Conservation (phyloP, 92 coral and sea anemone species). For the Paramuricea clavata region DNA sequence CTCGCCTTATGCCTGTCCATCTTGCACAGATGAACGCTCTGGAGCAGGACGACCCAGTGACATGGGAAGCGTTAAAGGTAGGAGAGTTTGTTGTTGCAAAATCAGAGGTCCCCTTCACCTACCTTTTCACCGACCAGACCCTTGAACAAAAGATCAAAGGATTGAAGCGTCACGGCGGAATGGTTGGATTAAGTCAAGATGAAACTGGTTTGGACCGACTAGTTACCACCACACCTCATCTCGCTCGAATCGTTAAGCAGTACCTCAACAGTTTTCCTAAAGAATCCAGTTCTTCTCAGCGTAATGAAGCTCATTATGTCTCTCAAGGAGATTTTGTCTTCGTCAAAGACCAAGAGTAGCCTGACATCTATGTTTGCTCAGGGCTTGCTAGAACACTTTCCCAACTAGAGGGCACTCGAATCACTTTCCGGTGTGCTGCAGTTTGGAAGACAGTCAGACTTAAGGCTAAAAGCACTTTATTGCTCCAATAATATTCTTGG, state of each 20-base stretch:
- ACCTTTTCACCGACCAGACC: background rate
- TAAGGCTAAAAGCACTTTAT: background rate
- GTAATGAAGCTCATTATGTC: conserved; percentile 23
- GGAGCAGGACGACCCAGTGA: background rate
- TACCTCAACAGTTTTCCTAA: conserved; percentile 22
- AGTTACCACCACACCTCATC: conserved; percentile 50
- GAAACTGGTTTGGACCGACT: conserved; percentile 46
- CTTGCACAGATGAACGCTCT: conserved; percentile 1
- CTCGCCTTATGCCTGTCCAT: conserved; percentile 9
- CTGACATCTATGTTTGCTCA: conserved; percentile 19
- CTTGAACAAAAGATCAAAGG: conserved; percentile 50
- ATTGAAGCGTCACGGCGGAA: conserved; percentile 49
- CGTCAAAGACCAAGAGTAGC: conserved; percentile 13
- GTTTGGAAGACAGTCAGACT: background rate
- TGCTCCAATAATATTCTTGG: conserved; percentile 3
- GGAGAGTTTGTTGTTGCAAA: conserved; percentile 56
- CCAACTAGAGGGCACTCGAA: background rate
- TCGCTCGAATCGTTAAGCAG: conserved; percentile 13
- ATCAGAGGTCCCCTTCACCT: conserved; percentile 54
- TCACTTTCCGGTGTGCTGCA: background rate
- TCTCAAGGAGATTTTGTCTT: conserved; percentile 16
- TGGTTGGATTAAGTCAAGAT: conserved; percentile 54
- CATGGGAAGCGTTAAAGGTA: conserved; percentile 25
- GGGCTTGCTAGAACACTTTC: conserved; percentile 5
- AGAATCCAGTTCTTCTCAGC: conserved; percentile 8